Evolutionary conservation across 2,113 vertebrate species (phyloP).

Genomic region (Thymallus thymallus): DNA sequence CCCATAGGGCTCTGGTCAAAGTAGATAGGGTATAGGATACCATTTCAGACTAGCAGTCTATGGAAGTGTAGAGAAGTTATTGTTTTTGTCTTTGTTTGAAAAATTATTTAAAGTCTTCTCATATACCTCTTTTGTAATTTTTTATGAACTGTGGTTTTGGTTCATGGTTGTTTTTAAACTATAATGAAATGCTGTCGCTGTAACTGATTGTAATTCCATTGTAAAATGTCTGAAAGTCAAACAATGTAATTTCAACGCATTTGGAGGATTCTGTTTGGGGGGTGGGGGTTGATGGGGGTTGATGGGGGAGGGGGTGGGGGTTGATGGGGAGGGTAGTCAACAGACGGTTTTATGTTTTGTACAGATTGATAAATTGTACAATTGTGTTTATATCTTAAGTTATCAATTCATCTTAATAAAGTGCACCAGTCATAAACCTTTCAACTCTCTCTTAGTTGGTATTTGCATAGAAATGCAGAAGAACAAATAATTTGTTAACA

Average conservation of each 20-base stretch:
- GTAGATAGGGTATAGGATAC: too few species aligned
- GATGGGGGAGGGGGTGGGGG: too few species aligned
- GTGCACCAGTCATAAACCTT: conserved; percentile 71
- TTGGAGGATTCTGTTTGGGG: conserved; percentile 49
- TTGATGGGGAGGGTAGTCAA: too few species aligned
- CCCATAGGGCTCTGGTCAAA: too few species aligned
- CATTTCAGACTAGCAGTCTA: conserved; percentile 3
- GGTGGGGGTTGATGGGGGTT: conserved; percentile 26
- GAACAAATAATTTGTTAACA: too few species aligned
- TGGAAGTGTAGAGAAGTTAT: conserved; percentile 26
- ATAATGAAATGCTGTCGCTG: conserved; percentile 41
- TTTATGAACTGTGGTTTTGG: conserved; percentile 45
- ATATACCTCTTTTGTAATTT: too few species aligned
- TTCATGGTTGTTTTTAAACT: conserved; percentile 10
- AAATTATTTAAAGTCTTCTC: too few species aligned
- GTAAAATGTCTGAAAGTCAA: conserved; percentile 50
- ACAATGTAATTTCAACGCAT: conserved; percentile 53
- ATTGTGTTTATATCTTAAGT: conserved; percentile 76
- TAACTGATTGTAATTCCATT: conserved; percentile 68
- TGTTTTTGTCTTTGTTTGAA: conserved; percentile 26
- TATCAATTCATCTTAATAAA: conserved; percentile 75
- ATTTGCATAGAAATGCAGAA: neutral
- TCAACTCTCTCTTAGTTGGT: neutral
- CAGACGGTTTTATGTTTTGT: conserved; percentile 69
- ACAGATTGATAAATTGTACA: conserved; percentile 73